A percentile compares a stretch with the other conserved stretches of the same genome.
These are phyloP conservation scores for Lanius collurio DNA, from an alignment of 2,113 vertebrate genomes.

Conservation along the genomic window DNA sequence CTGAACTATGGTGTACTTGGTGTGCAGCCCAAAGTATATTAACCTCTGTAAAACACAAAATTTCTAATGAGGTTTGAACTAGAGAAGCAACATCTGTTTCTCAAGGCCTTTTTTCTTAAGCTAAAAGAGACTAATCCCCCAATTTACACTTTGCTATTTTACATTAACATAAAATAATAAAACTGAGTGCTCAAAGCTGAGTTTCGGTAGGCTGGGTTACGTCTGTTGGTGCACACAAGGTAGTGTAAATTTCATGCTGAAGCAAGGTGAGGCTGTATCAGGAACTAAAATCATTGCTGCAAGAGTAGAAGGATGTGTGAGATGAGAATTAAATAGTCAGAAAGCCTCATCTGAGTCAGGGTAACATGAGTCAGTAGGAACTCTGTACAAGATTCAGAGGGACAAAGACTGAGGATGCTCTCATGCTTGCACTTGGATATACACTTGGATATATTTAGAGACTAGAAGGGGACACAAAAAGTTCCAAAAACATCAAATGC, in stretches of 20 bases:
- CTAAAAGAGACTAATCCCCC: background rate
- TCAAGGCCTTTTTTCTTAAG: background rate
- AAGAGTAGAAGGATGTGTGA: background rate
- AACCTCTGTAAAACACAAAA: constrained; percentile 83
- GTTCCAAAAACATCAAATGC: background rate
- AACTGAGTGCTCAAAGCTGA: background rate
- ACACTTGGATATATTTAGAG: background rate
- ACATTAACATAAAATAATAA: constrained; percentile 26
- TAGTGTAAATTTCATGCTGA: background rate
- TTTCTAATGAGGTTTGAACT: constrained; percentile 31
- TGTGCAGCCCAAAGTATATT: constrained; percentile 92
- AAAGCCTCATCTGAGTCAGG: background rate
- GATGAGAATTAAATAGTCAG: background rate
- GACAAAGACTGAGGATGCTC: background rate
- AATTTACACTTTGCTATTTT: constrained; percentile 20
- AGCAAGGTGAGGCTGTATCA: background rate
- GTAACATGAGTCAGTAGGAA: background rate
- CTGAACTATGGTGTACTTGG: constrained; percentile 93
- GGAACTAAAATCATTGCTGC: background rate
- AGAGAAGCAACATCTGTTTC: constrained; percentile 18
- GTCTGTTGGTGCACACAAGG: background rate
- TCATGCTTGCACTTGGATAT: background rate
- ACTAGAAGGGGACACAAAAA: background rate
- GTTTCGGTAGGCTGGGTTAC: background rate
- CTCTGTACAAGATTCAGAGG: background rate